These are phyloP conservation scores for Drosophila ogumai DNA, from an alignment of 1,140 invertebrate species.

Conservation along the genomic window DNA sequence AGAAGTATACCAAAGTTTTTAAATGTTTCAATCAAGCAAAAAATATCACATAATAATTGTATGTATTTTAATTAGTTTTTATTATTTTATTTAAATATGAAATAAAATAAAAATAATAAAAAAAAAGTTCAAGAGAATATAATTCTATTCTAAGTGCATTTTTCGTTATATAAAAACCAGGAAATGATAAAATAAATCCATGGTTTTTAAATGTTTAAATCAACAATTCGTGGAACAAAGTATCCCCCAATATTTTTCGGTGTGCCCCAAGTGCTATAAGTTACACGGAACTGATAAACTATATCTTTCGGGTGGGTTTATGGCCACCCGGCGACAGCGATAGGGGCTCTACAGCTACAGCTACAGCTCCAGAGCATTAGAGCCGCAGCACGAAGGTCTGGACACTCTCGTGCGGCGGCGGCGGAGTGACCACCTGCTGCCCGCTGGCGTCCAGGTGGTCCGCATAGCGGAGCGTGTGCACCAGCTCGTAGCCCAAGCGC, in stretches of 20 bases:
- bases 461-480: conserved; percentile 44
- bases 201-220: background rate
- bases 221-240: background rate
- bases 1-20: no score
- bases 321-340: background rate
- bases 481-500: conserved; percentile 51
- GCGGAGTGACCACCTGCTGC: conserved; percentile 50
- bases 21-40: no score
- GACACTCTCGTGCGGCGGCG: conserved; percentile 59
- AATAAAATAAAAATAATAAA: no score
- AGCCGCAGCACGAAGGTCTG: conserved; percentile 56
- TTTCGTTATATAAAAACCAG: background rate
- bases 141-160: background rate
- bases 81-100: no score
- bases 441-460: conserved; percentile 54
- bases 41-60: no score
- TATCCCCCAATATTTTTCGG: background rate
- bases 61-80: no score
- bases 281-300: background rate
- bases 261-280: background rate
- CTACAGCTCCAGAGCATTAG: conserved; percentile 9
- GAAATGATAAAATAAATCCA: background rate
- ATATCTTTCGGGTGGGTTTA: background rate
- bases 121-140: no score
- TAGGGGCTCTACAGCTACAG: background rate